These are phyloP conservation scores for Pipa parva DNA, from an alignment of 2,113 vertebrate genomes.

Conservation along the genomic window DNA sequence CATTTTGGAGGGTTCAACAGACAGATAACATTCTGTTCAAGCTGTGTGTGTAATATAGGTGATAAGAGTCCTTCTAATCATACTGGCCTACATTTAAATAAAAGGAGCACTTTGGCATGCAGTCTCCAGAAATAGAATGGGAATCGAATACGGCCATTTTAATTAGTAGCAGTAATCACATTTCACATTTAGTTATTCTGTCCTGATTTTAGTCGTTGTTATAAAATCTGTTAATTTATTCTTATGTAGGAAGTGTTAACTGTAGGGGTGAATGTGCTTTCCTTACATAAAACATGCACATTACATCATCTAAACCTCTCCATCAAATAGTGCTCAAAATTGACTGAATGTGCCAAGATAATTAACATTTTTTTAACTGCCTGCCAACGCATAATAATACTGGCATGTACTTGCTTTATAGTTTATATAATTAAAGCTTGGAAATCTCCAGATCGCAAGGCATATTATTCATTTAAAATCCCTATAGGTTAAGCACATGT, in stretches of 20 bases:
- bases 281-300: slow-evolving; percentile 16
- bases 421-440: background rate
- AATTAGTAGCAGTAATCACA: slow-evolving; percentile 10
- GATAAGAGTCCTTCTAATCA: no score
- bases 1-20: no score
- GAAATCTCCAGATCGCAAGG: background rate
- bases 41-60: no score
- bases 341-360: slow-evolving; percentile 13
- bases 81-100: no score
- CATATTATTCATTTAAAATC: background rate
- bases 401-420: background rate
- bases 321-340: slow-evolving; percentile 7
- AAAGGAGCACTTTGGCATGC: background rate
- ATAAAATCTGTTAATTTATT: slow-evolving; percentile 27
- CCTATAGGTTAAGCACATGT: background rate
- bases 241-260: slow-evolving; percentile 31
- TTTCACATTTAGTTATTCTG: background rate
- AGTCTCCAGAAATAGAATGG: background rate
- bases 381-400: slow-evolving; percentile 9
- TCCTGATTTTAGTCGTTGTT: slow-evolving; percentile 7
- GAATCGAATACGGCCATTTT: no score
- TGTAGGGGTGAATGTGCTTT: slow-evolving; percentile 29
- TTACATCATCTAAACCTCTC: slow-evolving; percentile 17
- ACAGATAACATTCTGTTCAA: no score
- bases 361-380: background rate